phyloP scores from a whole-genome alignment of 2,888 invertebrate species.

The Cistogaster globosa region DNA sequence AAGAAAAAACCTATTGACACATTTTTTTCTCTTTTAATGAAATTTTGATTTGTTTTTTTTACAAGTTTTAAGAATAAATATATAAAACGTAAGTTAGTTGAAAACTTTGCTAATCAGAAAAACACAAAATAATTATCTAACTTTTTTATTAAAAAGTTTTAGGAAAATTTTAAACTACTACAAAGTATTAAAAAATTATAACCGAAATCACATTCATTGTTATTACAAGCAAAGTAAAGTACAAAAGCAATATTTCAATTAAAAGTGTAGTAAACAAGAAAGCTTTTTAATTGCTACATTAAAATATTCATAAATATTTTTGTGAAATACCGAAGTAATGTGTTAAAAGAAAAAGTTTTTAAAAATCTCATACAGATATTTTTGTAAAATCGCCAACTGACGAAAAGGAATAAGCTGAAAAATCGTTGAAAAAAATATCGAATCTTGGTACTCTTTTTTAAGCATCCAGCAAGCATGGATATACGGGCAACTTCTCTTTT shows the following conservation, averaged over 20 bases:
- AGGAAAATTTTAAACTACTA: conserved; percentile 40
- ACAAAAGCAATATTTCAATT: background rate
- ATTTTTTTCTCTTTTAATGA: conserved; percentile 22
- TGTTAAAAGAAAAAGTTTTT: no score
- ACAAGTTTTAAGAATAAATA: conserved; percentile 14
- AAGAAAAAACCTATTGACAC: conserved; percentile 29
- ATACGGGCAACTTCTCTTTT: no score
- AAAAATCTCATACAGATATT: no score
- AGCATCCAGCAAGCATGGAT: no score
- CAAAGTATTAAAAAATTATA: conserved; percentile 17
- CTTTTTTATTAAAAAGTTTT: conserved; percentile 47
- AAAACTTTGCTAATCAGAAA: conserved; percentile 11
- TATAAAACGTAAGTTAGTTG: conserved; percentile 25
- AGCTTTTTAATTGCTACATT: background rate
- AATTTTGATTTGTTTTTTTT: conserved; percentile 40
- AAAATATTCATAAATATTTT: conserved; percentile 3
- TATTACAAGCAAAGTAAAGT: conserved; percentile 26
- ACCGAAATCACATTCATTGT: conserved; percentile 16
- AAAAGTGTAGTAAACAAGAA: background rate
- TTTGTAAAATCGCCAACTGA: no score
- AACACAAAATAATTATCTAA: conserved; percentile 9
- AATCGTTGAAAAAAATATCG: no score
- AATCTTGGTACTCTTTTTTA: no score
- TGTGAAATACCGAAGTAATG: background rate
- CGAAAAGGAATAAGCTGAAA: no score